Evolutionary conservation across 2,113 vertebrate species (phyloP).

Genomic region (Pantherophis guttatus): DNA sequence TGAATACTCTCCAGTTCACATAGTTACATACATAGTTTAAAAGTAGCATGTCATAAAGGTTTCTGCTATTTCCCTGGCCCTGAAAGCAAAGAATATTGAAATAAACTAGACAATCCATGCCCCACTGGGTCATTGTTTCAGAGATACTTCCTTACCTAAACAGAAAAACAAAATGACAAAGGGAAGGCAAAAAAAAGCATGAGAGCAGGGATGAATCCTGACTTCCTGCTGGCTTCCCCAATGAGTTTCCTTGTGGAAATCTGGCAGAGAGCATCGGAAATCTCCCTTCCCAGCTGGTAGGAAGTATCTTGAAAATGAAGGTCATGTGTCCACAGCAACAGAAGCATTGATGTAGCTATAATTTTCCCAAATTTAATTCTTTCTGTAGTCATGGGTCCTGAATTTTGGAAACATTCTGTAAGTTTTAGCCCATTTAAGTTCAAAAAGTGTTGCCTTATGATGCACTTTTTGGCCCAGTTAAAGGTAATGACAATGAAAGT

Average conservation of each 20-base stretch:
- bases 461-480: background rate
- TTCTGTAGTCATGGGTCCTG: background rate
- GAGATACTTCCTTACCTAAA: background rate
- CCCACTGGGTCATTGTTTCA: background rate
- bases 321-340: background rate
- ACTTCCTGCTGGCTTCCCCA: background rate
- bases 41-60: background rate
- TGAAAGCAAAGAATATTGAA: background rate
- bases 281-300: background rate
- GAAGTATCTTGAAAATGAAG: background rate
- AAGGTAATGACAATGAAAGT: background rate
- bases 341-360: background rate
- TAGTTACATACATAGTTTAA: background rate
- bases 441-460: background rate
- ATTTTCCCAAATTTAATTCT: background rate
- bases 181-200: background rate
- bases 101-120: background rate
- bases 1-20: background rate
- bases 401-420: background rate
- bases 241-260: background rate
- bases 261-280: background rate
- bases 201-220: background rate
- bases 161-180: background rate
- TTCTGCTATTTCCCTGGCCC: background rate
- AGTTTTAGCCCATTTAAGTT: background rate